Conservation (phyloP, 2,797 vertebrate genomes). For the Adelosebastes latens region DNA sequence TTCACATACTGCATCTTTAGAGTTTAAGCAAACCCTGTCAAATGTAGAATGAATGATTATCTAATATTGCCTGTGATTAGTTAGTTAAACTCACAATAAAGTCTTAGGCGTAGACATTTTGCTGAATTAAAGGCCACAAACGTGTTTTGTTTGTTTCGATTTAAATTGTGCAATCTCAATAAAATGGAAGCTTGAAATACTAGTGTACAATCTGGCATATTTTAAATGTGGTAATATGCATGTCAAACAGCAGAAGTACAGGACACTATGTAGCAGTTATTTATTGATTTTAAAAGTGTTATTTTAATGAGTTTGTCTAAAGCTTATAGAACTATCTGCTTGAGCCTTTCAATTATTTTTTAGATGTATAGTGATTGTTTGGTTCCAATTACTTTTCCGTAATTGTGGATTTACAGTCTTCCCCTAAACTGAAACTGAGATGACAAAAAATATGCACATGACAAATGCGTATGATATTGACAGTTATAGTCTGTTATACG, state of each 20-base stretch:
- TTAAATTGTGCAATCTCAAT: conserved; percentile 26
- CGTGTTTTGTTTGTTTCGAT: conserved; percentile 1
- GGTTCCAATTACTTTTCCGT: neutral
- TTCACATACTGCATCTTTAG: conserved; percentile 24
- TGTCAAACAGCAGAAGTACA: neutral
- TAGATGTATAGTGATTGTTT: neutral
- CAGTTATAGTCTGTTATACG: conserved; percentile 1
- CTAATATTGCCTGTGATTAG: neutral
- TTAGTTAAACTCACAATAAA: neutral
- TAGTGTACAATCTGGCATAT: neutral
- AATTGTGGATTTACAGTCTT: neutral
- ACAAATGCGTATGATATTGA: neutral
- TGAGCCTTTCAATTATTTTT: neutral
- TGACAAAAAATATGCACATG: neutral
- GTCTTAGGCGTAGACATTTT: neutral
- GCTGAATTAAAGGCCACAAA: conserved; percentile 10
- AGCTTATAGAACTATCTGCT: neutral
- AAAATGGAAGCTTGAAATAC: conserved; percentile 21
- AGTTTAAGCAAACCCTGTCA: neutral
- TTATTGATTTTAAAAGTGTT: neutral
- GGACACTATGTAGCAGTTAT: neutral
- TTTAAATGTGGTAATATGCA: neutral
- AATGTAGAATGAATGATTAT: neutral
- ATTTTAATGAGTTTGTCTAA: neutral
- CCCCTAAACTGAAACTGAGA: neutral